These are phyloP conservation scores for Phlogophora meticulosa DNA, from an alignment of 2,888 invertebrate species.

Conservation along the genomic window DNA sequence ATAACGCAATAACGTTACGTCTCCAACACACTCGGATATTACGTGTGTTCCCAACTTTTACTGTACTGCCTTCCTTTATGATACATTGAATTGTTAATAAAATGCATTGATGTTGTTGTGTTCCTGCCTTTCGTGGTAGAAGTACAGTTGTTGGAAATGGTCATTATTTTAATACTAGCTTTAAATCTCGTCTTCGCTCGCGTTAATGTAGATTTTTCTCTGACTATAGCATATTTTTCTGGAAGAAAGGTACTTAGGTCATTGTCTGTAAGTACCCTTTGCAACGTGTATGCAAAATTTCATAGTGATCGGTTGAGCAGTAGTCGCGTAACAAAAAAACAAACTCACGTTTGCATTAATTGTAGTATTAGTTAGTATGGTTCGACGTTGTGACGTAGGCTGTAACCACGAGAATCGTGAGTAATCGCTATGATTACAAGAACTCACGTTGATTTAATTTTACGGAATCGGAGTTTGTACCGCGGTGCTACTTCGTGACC, in stretches of 20 bases:
- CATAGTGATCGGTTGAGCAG: too few species aligned
- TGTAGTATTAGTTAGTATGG: too few species aligned
- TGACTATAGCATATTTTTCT: too few species aligned
- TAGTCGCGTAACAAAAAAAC: too few species aligned
- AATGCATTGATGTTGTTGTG: constrained; percentile 45
- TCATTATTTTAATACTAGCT: too few species aligned
- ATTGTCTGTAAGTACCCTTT: too few species aligned
- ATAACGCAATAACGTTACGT: constrained; percentile 83
- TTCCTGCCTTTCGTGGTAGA: constrained; percentile 23
- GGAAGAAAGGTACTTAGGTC: too few species aligned
- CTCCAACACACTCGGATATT: constrained; percentile 74
- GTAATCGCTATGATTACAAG: constrained; percentile 13
- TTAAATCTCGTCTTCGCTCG: too few species aligned
- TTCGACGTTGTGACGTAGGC: constrained; percentile 6
- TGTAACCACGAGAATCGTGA: constrained; percentile 29
- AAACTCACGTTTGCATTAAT: too few species aligned
- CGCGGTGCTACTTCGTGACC: neutral
- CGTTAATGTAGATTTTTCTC: too few species aligned
- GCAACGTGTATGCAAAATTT: too few species aligned
- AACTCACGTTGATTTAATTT: constrained; percentile 18
- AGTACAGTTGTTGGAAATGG: neutral
- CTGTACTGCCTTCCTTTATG: constrained; percentile 67
- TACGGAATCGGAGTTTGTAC: neutral
- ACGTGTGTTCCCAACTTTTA: constrained; percentile 76
- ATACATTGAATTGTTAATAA: constrained; percentile 61